Evolutionary conservation across 2,113 vertebrate genomes (phyloP), one percentile per base, ranked within the genome.

Genomic region (Channa argus): DNA sequence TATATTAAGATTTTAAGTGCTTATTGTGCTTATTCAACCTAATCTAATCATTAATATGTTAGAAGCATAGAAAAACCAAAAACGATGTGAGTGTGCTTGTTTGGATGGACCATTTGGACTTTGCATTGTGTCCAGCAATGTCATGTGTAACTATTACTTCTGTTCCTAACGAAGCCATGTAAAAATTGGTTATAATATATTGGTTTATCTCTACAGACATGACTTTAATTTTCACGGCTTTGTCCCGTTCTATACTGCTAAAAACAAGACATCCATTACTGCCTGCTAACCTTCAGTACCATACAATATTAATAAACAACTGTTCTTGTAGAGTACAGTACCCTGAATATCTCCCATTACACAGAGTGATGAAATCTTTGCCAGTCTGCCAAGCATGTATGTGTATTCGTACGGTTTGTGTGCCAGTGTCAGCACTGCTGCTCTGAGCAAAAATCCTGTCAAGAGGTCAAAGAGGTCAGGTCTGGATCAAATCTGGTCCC

Each of bases 401-500:
- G 14, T 33, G 50, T 39, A 5, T 53, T 38, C 24, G 56, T 58
- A 14, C 47, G 24, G 24, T 70, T 12, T 71, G 71, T 74, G 70
- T 51, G 62, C 62, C 55, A 66, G 56, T 72, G 81, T 88, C 84
- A 77, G 72, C 59, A 73, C 65, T 82, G 77, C 80, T 80, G 63
- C 86, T 81, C 50, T 65, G 81, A 85, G 80, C 79, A 80, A 55
- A 82, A 81, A 74, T 80, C 81, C 85, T 85, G 88, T 91, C 88
- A 86, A 64, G 53, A 82, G 83, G 87, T 90, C 90, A 88, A 52
- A 87, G 47, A 85, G 87, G 90, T 92, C 81, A 2, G 49, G 73
- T 77, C 73, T 76, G 73, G 88, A 90, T 91, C 86, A 91, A 91
- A 90, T 87, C 70, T 80, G 78, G 76, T 86, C 83, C 75, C 47